phyloP scores from a whole-genome alignment of 2,797 vertebrate species.

The Sciurus carolinensis region DNA sequence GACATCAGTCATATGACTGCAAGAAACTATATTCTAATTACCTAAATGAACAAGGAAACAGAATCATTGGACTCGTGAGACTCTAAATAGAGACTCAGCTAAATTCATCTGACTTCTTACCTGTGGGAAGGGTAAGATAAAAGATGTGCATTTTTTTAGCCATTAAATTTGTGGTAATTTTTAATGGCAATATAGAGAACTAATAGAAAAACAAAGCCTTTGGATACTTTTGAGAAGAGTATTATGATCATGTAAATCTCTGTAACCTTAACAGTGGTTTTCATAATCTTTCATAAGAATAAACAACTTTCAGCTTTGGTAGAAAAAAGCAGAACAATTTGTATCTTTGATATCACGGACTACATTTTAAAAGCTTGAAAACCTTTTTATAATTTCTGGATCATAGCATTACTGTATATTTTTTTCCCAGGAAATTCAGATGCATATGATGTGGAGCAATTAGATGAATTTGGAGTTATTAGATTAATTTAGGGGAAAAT shows the following conservation, averaged over 20 bases:
- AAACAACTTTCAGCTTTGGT: constrained; percentile 83
- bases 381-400: constrained; percentile 77
- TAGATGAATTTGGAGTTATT: constrained; percentile 77
- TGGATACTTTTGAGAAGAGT: background rate
- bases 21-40: no score
- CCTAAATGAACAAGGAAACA: background rate
- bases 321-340: constrained; percentile 83
- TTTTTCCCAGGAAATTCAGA: constrained; percentile 74
- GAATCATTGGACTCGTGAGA: background rate
- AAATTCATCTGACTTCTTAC: background rate
- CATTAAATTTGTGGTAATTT: background rate
- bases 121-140: background rate
- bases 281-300: constrained; percentile 84
- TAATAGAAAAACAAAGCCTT: background rate
- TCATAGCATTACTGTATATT: constrained; percentile 79
- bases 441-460: constrained; percentile 69
- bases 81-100: background rate
- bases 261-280: constrained; percentile 83
- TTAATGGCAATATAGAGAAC: background rate
- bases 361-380: constrained; percentile 77
- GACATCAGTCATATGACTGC: no score
- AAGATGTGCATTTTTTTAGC: background rate
- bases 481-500: constrained; percentile 77
- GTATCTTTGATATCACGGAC: constrained; percentile 77
- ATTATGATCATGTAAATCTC: constrained; percentile 84